phyloP scores from a whole-genome alignment of 2,888 invertebrate species.

The Nasonovia ribisnigri region DNA sequence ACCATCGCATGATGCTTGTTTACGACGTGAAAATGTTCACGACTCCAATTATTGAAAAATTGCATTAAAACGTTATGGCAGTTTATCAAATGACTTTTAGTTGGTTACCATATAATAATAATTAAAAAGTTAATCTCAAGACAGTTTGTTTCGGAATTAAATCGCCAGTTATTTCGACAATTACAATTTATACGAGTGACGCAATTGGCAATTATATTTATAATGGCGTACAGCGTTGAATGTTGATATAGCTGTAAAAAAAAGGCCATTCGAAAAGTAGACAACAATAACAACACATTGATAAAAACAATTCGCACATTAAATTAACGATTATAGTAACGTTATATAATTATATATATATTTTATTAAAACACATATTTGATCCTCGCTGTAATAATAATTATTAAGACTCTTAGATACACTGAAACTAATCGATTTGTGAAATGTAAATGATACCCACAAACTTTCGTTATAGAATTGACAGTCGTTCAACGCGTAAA shows the following conservation, averaged over 20 bases:
- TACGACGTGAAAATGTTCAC: constrained; percentile 15
- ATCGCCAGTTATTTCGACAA: neutral
- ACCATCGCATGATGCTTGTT: neutral
- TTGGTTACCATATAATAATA: neutral
- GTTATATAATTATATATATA: neutral
- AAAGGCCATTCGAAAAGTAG: neutral
- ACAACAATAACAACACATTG: neutral
- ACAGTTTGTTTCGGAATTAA: constrained; percentile 1
- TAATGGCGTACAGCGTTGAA: neutral
- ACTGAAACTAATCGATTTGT: constrained; percentile 2
- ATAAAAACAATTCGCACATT: neutral
- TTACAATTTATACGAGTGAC: neutral
- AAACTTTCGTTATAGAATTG: neutral
- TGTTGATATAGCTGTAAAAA: neutral
- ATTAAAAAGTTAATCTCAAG: constrained; percentile 31
- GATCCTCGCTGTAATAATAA: neutral
- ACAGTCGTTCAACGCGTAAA: neutral
- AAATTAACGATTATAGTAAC: constrained; percentile 15
- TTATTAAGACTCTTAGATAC: neutral
- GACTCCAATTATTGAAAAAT: constrained; percentile 9
- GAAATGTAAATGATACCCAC: neutral
- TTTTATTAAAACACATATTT: neutral
- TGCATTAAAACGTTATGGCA: neutral
- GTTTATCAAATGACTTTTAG: constrained; percentile 10
- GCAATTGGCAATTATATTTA: neutral